These are phyloP conservation scores for Cephus pygmeus DNA, from an alignment of 2,888 invertebrate species.

Conservation along the genomic window DNA sequence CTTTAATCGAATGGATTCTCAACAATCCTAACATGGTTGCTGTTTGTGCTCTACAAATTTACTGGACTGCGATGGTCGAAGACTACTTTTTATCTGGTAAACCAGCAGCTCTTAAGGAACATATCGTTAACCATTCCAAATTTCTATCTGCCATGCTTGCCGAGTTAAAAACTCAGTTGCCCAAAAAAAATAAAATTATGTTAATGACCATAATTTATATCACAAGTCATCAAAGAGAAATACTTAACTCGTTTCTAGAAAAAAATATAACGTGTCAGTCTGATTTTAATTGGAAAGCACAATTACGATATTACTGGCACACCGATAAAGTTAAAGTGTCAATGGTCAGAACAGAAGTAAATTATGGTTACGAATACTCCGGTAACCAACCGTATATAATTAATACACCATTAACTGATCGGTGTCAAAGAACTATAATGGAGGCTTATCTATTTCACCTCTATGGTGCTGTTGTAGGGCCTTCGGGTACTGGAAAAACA, in stretches of 20 bases:
- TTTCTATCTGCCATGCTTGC: slow-evolving; percentile 71
- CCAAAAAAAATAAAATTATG: slow-evolving; percentile 68
- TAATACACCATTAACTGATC: slow-evolving; percentile 66
- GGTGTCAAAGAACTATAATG: slow-evolving; percentile 72
- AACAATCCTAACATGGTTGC: slow-evolving; percentile 76
- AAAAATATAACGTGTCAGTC: slow-evolving; percentile 61
- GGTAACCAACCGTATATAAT: slow-evolving; percentile 67
- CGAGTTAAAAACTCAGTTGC: slow-evolving; percentile 71
- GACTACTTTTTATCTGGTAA: slow-evolving; percentile 63
- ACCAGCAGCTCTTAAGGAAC: slow-evolving; percentile 63
- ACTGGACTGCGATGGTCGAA: slow-evolving; percentile 76
- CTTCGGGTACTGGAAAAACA: slow-evolving; percentile 68
- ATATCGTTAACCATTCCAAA: slow-evolving; percentile 63
- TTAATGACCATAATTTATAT: slow-evolving; percentile 69
- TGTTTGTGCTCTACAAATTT: slow-evolving; percentile 72
- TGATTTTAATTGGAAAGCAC: slow-evolving; percentile 73
- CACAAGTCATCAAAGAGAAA: slow-evolving; percentile 70
- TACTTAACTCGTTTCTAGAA: slow-evolving; percentile 64
- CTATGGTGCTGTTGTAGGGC: slow-evolving; percentile 69
- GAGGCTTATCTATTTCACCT: slow-evolving; percentile 72
- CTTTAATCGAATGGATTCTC: slow-evolving; percentile 69
- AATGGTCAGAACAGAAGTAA: slow-evolving; percentile 69
- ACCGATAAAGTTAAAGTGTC: slow-evolving; percentile 64
- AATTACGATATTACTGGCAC: slow-evolving; percentile 71
- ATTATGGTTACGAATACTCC: slow-evolving; percentile 73